A percentile compares a stretch with the other conserved stretches of the same genome.
Evolutionary conservation across 2,888 invertebrate genomes (phyloP).

Genomic region (Corythucha ciliata): DNA sequence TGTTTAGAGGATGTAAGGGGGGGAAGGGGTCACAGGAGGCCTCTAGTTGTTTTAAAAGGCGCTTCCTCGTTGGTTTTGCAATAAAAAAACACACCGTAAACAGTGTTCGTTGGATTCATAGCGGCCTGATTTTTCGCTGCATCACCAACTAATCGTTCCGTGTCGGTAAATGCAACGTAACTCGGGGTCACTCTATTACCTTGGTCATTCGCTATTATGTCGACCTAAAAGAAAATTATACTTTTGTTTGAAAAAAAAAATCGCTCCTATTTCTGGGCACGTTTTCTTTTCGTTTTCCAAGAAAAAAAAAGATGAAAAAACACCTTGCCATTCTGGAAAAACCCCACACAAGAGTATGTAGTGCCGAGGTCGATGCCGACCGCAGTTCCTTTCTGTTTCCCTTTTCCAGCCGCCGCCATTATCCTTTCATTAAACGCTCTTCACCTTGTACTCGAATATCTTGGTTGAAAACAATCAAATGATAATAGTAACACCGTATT

Average conservation of each 20-base stretch:
- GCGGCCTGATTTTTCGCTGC: constrained; percentile 76
- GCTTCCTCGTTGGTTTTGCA: not conserved
- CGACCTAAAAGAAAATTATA: constrained; percentile 47
- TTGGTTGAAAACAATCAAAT: no score
- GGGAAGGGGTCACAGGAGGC: no score
- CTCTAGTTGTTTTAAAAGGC: no score
- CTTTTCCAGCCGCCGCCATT: no score
- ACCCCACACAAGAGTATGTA: constrained; percentile 77
- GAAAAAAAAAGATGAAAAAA: not conserved
- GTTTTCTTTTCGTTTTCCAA: no score
- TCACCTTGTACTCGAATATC: no score
- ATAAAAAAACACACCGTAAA: constrained; percentile 27
- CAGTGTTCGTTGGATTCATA: constrained; percentile 33
- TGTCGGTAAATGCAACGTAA: constrained; percentile 79
- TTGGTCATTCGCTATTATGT: constrained; percentile 81
- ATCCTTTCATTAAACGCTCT: no score
- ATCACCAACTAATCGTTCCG: constrained; percentile 74
- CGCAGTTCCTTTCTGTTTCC: constrained; percentile 41
- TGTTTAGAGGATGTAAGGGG: no score
- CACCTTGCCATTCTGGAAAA: constrained; percentile 67
- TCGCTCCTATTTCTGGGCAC: no score
- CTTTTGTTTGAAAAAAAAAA: no score
- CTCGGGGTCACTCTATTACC: constrained; percentile 81
- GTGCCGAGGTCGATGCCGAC: constrained; percentile 79
- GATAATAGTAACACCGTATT: no score